These are phyloP conservation scores for Cirrhinus molitorella DNA, from an alignment of 2,797 vertebrate genomes.

Conservation along the genomic window DNA sequence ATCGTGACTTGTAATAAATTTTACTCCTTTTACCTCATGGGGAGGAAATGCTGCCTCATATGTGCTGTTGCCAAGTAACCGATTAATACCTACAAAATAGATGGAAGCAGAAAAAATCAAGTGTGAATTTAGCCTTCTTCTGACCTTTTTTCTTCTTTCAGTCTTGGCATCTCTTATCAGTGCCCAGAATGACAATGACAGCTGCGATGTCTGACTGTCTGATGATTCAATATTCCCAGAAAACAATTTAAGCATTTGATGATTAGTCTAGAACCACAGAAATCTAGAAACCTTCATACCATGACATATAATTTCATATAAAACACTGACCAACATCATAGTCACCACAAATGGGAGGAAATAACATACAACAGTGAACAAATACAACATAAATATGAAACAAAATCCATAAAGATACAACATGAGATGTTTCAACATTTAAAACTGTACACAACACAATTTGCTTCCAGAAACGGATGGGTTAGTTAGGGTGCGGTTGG, in stretches of 20 bases:
- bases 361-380: slow-evolving; percentile 1
- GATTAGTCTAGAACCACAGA: not conserved
- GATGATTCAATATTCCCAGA: not conserved
- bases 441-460: not conserved
- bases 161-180: not conserved
- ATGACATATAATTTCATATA: not conserved
- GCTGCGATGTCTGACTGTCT: not conserved
- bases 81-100: slow-evolving; percentile 87
- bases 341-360: not conserved
- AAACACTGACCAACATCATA: not conserved
- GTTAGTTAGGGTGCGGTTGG: not conserved
- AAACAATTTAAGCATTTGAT: not conserved
- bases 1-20: not conserved
- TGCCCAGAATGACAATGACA: not conserved
- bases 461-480: not conserved
- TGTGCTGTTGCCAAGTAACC: slow-evolving; percentile 91
- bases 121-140: not conserved
- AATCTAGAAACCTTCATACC: not conserved
- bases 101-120: slow-evolving; percentile 54
- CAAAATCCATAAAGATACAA: not conserved
- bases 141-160: not conserved
- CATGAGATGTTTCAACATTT: not conserved
- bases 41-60: slow-evolving; percentile 98
- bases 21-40: slow-evolving; percentile 86
- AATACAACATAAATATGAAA: not conserved